Percentiles rank a stretch among this genome's conserved stretches.
These are phyloP conservation scores for Stenichneumon culpator DNA, from an alignment of 2,888 invertebrate genomes.

Conservation along the genomic window DNA sequence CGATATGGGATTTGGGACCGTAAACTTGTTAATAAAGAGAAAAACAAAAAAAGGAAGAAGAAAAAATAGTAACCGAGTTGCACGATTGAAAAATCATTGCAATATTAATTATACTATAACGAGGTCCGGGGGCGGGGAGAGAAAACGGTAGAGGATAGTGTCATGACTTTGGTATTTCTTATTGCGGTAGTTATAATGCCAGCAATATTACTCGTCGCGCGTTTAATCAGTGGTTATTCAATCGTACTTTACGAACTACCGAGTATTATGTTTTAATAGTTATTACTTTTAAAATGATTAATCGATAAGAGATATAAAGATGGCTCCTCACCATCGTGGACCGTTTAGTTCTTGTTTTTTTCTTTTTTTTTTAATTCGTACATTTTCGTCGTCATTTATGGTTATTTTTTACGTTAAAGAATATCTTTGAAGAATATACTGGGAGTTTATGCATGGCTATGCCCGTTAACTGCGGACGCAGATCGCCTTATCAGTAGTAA, in stretches of 20 bases:
- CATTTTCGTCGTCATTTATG: slow-evolving; percentile 57
- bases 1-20: slow-evolving; percentile 53
- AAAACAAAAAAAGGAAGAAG: not conserved
- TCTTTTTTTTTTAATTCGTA: slow-evolving; percentile 43
- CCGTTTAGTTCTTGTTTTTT: slow-evolving; percentile 40
- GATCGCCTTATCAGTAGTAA: slow-evolving; percentile 61
- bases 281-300: slow-evolving; percentile 52
- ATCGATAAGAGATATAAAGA: slow-evolving; percentile 55
- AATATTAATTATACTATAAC: slow-evolving; percentile 74
- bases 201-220: slow-evolving; percentile 71
- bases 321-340: slow-evolving; percentile 35
- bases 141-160: slow-evolving; percentile 62
- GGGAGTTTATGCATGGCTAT: slow-evolving; percentile 49
- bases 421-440: slow-evolving; percentile 66
- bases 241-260: slow-evolving; percentile 72
- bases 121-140: slow-evolving; percentile 57
- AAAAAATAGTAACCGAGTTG: slow-evolving; percentile 22
- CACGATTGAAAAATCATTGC: slow-evolving; percentile 52
- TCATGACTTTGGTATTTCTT: slow-evolving; percentile 81
- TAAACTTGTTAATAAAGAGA: slow-evolving; percentile 41
- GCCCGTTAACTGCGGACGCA: slow-evolving; percentile 53
- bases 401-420: slow-evolving; percentile 55
- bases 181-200: slow-evolving; percentile 79
- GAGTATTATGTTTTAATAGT: slow-evolving; percentile 70
- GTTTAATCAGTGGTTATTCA: slow-evolving; percentile 46